Percentiles rank a stretch among this genome's conserved stretches.
Evolutionary conservation across 1,140 invertebrate genomes (phyloP).

Genomic region (Musca domestica): DNA sequence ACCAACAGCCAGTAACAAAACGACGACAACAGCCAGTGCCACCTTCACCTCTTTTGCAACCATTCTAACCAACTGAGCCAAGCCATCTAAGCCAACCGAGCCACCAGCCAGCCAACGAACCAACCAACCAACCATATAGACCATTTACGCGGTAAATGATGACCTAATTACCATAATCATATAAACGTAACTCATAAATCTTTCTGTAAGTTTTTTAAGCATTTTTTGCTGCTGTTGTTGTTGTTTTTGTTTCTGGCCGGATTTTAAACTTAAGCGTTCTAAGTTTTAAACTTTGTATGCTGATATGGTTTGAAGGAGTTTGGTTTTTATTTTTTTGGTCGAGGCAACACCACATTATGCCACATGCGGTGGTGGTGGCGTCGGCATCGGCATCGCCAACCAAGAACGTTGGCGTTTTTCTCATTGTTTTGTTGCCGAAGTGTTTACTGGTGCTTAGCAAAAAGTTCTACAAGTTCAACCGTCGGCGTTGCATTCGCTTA

Average conservation of each 20-base stretch:
- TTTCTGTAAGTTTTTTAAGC: constrained; percentile 6
- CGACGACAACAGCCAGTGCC: no score
- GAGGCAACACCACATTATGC: background rate
- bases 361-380: background rate
- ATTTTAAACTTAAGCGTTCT: no score
- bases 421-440: background rate
- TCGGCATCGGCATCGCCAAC: background rate
- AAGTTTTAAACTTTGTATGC: constrained; percentile 2
- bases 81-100: no score
- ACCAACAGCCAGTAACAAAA: no score
- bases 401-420: background rate
- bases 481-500: constrained; percentile 6
- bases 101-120: background rate
- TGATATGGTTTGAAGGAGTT: background rate
- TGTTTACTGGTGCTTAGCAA: background rate
- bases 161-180: constrained; percentile 31
- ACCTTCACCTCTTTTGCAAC: no score
- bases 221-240: background rate
- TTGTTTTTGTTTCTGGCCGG: background rate
- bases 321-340: background rate
- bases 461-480: constrained; percentile 14
- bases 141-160: constrained; percentile 27
- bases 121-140: background rate
- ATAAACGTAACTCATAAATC: constrained; percentile 27
- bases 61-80: no score